Conservation (phyloP, 2,888 invertebrate species). For the Caenorhabditis sp. region DNA sequence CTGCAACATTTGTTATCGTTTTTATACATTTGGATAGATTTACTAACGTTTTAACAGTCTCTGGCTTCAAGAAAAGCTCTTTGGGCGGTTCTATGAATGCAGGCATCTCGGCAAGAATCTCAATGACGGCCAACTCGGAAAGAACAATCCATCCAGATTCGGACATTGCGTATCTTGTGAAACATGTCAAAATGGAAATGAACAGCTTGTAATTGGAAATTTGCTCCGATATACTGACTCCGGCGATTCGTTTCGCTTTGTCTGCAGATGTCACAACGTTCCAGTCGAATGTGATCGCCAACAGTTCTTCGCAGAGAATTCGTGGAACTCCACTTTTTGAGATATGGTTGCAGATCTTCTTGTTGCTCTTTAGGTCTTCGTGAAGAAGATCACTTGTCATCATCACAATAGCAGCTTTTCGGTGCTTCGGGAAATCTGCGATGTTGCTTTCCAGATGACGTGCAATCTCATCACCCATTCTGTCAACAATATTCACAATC, state of each 20-base stretch:
- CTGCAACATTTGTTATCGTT: constrained; percentile 48
- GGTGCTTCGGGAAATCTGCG: constrained; percentile 62
- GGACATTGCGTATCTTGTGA: constrained; percentile 65
- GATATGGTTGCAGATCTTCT: constrained; percentile 63
- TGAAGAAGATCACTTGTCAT: constrained; percentile 65
- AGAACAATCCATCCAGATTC: constrained; percentile 72
- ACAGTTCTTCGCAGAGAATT: constrained; percentile 64
- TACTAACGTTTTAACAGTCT: constrained; percentile 67
- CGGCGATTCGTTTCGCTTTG: constrained; percentile 7
- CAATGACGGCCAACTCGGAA: constrained; percentile 65
- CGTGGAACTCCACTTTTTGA: constrained; percentile 67
- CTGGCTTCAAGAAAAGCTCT: constrained; percentile 73
- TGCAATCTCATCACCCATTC: constrained; percentile 63
- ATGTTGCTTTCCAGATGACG: constrained; percentile 61
- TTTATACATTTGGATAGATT: background rate
- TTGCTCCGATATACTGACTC: constrained; percentile 34
- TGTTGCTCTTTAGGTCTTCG: constrained; percentile 68
- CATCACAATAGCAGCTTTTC: constrained; percentile 64
- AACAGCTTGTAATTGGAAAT: constrained; percentile 56
- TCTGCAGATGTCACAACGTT: constrained; percentile 27
- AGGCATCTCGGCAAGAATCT: constrained; percentile 66
- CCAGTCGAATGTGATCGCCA: constrained; percentile 65
- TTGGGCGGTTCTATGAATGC: constrained; percentile 67
- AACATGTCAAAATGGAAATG: constrained; percentile 60
- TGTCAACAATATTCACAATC: constrained; percentile 64